These are phyloP conservation scores for Brachionus sp. DNA, from an alignment of 1,140 invertebrate genomes.

Conservation along the genomic window DNA sequence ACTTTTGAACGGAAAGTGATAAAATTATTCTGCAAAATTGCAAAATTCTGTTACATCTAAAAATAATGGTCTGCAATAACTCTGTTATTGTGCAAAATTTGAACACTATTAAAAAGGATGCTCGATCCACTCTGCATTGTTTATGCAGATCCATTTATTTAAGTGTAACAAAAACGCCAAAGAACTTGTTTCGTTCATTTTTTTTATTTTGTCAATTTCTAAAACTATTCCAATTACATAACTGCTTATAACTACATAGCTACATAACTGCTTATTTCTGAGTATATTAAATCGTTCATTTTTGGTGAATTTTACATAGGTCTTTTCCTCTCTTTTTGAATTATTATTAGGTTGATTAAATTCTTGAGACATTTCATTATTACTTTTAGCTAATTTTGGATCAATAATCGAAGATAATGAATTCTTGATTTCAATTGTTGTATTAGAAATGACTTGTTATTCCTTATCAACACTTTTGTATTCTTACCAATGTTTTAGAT, in stretches of 20 bases:
- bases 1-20: no score
- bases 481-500: not conserved
- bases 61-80: no score
- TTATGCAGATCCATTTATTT: no score
- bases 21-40: no score
- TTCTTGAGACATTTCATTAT: not conserved
- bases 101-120: no score
- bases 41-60: no score
- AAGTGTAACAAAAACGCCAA: no score
- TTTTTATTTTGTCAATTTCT: not conserved
- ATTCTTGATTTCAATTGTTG: not conserved
- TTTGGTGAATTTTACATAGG: not conserved
- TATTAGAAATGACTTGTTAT: not conserved
- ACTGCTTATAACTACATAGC: no score
- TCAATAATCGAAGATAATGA: not conserved
- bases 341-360: no score
- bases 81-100: no score
- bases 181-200: not conserved
- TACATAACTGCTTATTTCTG: not conserved
- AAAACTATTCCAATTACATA: not conserved
- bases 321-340: not conserved
- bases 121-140: no score
- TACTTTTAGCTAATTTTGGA: not conserved
- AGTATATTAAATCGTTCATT: not conserved
- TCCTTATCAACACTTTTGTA: not conserved